Conservation (phyloP, 1,140 invertebrate species). For the Chironomus tepperi region DNA sequence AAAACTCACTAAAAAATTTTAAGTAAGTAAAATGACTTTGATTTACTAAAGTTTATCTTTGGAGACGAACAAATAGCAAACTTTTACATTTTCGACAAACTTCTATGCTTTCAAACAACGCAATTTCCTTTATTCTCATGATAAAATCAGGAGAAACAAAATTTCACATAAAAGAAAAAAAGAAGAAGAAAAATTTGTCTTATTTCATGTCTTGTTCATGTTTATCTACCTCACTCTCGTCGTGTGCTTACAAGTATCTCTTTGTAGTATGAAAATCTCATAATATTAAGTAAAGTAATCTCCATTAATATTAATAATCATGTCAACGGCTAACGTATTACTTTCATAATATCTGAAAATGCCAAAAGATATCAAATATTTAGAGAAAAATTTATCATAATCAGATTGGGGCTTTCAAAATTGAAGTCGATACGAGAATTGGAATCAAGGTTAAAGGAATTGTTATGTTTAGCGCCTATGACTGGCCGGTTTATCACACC, state of each 20-base stretch:
- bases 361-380: background rate
- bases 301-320: constrained; percentile 4
- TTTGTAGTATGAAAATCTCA: background rate
- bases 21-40: background rate
- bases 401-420: too few species aligned
- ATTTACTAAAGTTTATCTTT: constrained; percentile 2
- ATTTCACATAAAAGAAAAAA: background rate
- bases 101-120: background rate
- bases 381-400: background rate
- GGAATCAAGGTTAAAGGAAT: too few species aligned
- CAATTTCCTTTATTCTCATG: too few species aligned
- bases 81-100: background rate
- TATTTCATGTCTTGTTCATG: too few species aligned
- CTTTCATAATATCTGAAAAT: background rate
- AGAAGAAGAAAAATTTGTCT: background rate
- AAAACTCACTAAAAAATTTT: too few species aligned
- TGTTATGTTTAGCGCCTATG: too few species aligned
- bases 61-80: background rate
- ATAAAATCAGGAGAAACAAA: background rate
- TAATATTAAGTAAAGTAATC: constrained; percentile 3
- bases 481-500: too few species aligned
- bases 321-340: constrained; percentile 7
- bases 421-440: too few species aligned
- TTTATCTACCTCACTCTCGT: too few species aligned
- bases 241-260: too few species aligned